Evolutionary conservation across 2,888 invertebrate genomes (phyloP).

Genomic region (Macaria liturata): DNA sequence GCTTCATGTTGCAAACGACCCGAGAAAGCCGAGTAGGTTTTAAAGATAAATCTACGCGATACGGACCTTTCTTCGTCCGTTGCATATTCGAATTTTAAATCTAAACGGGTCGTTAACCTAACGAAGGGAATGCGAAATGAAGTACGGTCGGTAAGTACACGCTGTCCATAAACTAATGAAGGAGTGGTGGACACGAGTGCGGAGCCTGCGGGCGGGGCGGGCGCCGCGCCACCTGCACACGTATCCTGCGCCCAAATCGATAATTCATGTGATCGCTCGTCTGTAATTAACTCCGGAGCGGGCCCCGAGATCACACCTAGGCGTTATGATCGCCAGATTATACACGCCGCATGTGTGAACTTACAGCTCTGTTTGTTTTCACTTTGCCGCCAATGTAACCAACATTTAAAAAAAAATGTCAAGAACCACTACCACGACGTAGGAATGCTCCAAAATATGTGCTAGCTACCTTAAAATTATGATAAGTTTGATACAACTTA

Average conservation of each 20-base stretch:
- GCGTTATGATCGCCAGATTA: conserved; percentile 54
- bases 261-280: conserved; percentile 74
- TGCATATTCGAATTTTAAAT: conserved; percentile 51
- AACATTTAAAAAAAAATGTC: no score
- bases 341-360: conserved; percentile 56
- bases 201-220: conserved; percentile 67
- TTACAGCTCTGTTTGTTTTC: no score
- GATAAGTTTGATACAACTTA: no score
- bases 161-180: conserved; percentile 59
- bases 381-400: no score
- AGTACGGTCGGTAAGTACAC: conserved; percentile 40
- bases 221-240: conserved; percentile 69
- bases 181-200: conserved; percentile 55
- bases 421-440: no score
- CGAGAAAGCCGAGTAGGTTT: conserved; percentile 62
- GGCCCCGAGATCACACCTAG: conserved; percentile 66
- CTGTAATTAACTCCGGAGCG: conserved; percentile 75
- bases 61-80: conserved; percentile 52
- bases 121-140: conserved; percentile 39
- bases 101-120: conserved; percentile 37
- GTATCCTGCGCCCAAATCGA: conserved; percentile 69
- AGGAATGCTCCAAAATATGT: no score
- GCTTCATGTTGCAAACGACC: conserved; percentile 71
- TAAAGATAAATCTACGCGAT: conserved; percentile 72
- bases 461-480: no score